Evolutionary conservation across 1,140 invertebrate genomes (phyloP), one percentile per base, ranked within the genome.

Genomic region (Scaptodrosophila lebanonensis): DNA sequence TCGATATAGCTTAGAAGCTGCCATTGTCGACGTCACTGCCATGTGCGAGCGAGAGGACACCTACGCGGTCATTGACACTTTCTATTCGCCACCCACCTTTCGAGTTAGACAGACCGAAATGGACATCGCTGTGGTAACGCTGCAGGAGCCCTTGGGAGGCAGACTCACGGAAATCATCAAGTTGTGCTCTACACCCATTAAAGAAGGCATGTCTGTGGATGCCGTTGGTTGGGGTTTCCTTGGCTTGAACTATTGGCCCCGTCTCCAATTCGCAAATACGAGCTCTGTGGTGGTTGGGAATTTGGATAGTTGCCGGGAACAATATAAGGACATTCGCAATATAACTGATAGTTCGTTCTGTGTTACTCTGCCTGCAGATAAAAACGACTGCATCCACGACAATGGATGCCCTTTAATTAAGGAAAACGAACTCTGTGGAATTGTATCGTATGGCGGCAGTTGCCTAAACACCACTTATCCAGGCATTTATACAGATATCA

Each of bases 401-500:
- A 40, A 45, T 2, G 64, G 64, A 7, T 32, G 64, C 43, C 64
- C 64, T 0, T 17, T 66, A 36, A n/a, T 66, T 1, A 43, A 27
- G 9, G 35, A 33, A 5, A 45, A 39, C 9, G 7, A 52, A 16
- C 43, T 66, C 1, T 66, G 64, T 15, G 64, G 64, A 15, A 20
- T 66, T 5, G 59, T 48, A 2, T 66, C 64, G 8, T 3, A 40
- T 7, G 40, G 47, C 1, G 29, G 33, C 1, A 11, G 29, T 4
- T 66, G 64, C 25, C 6, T 27, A 0, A 29, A 63, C 9, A 39
- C 52, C 9, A 16, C n/a, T 5, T 7, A 13, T 11, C 64, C 64
- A 0, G 59, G 51, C 12, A 36, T 66, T 16, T 66, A 48, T 22
- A 66, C 64, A 16, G 42, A 51, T 12, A 51, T 66, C 4, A 40